Percentiles rank a stretch among this genome's conserved stretches.
These are phyloP conservation scores for Ophraella communa DNA, from an alignment of 2,888 invertebrate species.

Conservation along the genomic window DNA sequence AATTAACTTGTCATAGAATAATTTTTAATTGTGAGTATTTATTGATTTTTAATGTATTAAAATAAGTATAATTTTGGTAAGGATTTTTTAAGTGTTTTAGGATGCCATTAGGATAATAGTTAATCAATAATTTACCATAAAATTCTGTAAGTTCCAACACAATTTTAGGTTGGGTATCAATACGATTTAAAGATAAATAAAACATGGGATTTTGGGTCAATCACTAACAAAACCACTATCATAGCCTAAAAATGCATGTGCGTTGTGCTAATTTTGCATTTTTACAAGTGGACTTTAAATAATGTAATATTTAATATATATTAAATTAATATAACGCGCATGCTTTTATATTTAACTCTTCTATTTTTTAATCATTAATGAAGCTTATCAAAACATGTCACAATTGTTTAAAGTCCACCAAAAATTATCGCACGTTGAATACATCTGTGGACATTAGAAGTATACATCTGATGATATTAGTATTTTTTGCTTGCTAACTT, in stretches of 20 bases:
- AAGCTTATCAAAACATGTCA: constrained; percentile 30
- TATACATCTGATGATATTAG: constrained; percentile 10
- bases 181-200: background rate
- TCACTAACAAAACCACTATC: constrained; percentile 11
- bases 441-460: constrained; percentile 1
- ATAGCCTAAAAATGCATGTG: constrained; percentile 32
- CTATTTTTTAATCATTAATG: constrained; percentile 9
- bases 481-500: background rate
- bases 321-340: constrained; percentile 46
- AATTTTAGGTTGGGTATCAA: background rate
- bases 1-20: too few relatives aligned
- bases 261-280: constrained; percentile 37
- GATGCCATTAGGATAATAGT: background rate
- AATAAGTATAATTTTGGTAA: background rate
- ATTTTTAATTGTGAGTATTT: too few relatives aligned
- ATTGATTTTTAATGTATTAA: too few relatives aligned
- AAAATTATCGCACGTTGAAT: background rate
- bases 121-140: background rate
- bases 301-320: constrained; percentile 33
- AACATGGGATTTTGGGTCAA: constrained; percentile 6
- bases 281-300: constrained; percentile 62
- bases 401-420: constrained; percentile 61
- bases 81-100: constrained; percentile 1
- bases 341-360: constrained; percentile 37
- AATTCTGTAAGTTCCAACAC: constrained; percentile 5